These are phyloP conservation scores for Megalonaias nervosa DNA, from an alignment of 1,140 invertebrate species.

Conservation along the genomic window DNA sequence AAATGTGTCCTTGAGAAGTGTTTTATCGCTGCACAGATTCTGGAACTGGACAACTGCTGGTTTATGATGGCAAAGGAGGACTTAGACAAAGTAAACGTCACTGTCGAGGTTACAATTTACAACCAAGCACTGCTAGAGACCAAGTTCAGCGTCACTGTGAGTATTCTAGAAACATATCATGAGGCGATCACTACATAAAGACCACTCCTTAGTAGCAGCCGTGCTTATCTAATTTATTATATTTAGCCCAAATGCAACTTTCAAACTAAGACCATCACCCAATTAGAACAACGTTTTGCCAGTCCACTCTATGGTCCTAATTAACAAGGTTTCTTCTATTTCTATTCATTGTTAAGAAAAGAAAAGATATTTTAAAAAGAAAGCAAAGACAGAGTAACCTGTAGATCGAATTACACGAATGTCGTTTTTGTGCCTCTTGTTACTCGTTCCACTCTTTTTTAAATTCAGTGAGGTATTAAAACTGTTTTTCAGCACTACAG, in stretches of 20 bases:
- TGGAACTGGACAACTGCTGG: constrained; percentile 26
- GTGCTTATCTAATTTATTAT: background rate
- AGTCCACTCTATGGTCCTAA: background rate
- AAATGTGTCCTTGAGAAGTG: constrained; percentile 7
- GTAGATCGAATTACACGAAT: too few relatives aligned
- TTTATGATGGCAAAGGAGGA: constrained; percentile 19
- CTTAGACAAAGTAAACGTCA: constrained; percentile 4
- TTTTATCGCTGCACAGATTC: constrained; percentile 2
- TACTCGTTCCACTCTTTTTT: too few relatives aligned
- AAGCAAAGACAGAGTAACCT: too few relatives aligned
- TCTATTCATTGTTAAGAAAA: background rate
- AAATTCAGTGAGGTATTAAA: too few relatives aligned
- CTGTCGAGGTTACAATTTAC: constrained; percentile 13
- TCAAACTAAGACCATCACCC: background rate
- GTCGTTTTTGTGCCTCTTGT: too few relatives aligned
- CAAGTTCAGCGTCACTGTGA: constrained; percentile 1
- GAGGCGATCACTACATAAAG: background rate
- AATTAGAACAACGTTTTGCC: background rate
- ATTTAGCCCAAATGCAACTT: background rate
- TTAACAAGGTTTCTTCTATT: background rate
- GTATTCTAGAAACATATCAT: background rate
- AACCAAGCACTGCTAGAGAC: constrained; percentile 23
- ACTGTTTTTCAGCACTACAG: too few relatives aligned
- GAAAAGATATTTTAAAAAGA: too few relatives aligned
- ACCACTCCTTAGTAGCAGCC: background rate